Conservation (phyloP, 2,797 vertebrate genomes). For the Chlorospingus semifuscus region DNA sequence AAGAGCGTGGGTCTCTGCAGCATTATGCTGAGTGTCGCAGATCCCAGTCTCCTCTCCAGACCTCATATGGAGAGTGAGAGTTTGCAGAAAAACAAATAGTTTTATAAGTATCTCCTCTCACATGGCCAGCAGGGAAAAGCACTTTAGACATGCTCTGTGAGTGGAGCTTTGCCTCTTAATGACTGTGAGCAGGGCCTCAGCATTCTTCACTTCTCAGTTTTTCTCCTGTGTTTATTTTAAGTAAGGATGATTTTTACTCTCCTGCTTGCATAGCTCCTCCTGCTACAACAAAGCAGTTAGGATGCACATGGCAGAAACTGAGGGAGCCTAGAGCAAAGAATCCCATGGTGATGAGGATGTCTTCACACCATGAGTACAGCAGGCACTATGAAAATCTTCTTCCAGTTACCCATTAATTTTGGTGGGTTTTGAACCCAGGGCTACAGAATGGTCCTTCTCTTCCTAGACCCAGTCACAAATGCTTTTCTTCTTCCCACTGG, state of each 20-base stretch:
- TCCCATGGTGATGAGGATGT: neutral
- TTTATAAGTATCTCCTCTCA: neutral
- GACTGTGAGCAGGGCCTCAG: neutral
- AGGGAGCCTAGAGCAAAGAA: neutral
- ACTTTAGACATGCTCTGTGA: neutral
- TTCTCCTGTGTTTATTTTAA: conserved; percentile 41
- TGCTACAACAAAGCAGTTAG: neutral
- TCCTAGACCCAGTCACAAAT: neutral
- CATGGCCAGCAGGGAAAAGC: neutral
- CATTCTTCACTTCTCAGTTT: neutral
- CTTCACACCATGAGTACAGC: neutral
- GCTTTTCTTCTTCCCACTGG: neutral
- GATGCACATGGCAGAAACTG: neutral
- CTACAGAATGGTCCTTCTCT: neutral
- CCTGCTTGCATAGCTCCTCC: neutral
- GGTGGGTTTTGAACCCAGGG: neutral
- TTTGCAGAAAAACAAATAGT: conserved; percentile 18
- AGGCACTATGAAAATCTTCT: neutral
- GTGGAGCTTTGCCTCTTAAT: neutral
- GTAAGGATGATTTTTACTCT: neutral
- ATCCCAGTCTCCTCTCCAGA: conserved; percentile 20
- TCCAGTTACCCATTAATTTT: neutral
- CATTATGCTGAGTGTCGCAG: fast-evolving
- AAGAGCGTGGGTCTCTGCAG: neutral
- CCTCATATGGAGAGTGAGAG: conserved; percentile 30